Evolutionary conservation across 2,113 vertebrate genomes (phyloP).

Genomic region (Ptyas mucosa): DNA sequence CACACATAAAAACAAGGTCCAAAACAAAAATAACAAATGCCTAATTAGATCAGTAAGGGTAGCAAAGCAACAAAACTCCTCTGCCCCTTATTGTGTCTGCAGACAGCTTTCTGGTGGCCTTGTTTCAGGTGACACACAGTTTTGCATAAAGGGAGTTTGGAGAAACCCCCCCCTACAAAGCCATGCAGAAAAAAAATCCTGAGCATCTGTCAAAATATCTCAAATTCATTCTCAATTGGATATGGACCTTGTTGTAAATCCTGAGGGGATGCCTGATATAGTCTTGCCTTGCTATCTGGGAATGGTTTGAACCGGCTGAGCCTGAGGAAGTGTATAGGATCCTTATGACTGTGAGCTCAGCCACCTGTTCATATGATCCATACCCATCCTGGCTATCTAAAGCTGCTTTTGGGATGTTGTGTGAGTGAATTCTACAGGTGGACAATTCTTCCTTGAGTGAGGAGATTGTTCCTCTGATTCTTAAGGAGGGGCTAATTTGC

Average conservation of each 20-base stretch:
- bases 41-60: neutral
- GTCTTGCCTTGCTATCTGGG: neutral
- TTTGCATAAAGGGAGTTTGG: neutral
- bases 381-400: neutral
- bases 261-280: neutral
- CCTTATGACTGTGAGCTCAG: neutral
- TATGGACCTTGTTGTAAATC: neutral
- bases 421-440: neutral
- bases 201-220: neutral
- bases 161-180: neutral
- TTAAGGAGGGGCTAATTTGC: neutral
- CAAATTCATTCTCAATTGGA: neutral
- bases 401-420: neutral
- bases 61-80: neutral
- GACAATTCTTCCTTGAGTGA: neutral
- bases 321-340: neutral
- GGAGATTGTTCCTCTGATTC: neutral
- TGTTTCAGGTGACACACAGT: neutral
- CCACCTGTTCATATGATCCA: neutral
- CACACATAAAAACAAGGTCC: too few relatives aligned
- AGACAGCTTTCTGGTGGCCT: neutral
- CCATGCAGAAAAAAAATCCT: neutral
- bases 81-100: neutral
- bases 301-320: neutral
- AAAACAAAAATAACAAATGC: too few relatives aligned